Evolutionary conservation across 2,888 invertebrate species (phyloP).

Genomic region (Allophyes oxyacanthae): DNA sequence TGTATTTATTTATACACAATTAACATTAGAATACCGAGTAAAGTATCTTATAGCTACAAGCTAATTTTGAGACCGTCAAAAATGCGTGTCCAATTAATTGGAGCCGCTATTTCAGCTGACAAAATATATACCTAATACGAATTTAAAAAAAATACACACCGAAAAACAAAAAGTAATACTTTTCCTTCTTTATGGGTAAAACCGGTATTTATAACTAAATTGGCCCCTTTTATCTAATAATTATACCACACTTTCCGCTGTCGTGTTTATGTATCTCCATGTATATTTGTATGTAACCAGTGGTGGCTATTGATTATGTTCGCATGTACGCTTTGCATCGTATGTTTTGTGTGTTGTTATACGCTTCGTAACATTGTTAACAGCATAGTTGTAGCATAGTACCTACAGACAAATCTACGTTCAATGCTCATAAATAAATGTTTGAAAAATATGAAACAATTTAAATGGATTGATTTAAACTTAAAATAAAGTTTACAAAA

Average conservation of each 20-base stretch:
- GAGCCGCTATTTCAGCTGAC: background rate
- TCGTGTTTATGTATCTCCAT: conserved; percentile 47
- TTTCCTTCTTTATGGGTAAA: conserved; percentile 19
- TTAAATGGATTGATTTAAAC: too few relatives aligned
- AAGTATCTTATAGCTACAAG: too few relatives aligned
- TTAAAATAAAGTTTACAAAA: too few relatives aligned
- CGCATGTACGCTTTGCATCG: conserved; percentile 74
- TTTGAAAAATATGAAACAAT: too few relatives aligned
- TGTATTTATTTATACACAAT: too few relatives aligned
- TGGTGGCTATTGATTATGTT: conserved; percentile 51
- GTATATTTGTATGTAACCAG: conserved; percentile 44
- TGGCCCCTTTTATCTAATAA: conserved; percentile 32
- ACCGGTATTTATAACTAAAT: conserved; percentile 1
- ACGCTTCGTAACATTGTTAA: conserved; percentile 59
- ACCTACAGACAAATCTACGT: conserved; percentile 62
- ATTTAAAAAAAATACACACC: conserved; percentile 2
- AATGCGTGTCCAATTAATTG: background rate
- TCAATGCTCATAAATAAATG: background rate
- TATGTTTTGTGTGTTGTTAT: conserved; percentile 63
- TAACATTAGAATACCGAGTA: too few relatives aligned
- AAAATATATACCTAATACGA: background rate
- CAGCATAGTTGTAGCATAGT: conserved; percentile 31
- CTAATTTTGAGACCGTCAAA: too few relatives aligned
- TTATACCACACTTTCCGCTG: conserved; percentile 42
- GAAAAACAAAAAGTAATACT: background rate